Evolutionary conservation across 2,797 vertebrate species (phyloP).

Genomic region (Acanthurus tractus): DNA sequence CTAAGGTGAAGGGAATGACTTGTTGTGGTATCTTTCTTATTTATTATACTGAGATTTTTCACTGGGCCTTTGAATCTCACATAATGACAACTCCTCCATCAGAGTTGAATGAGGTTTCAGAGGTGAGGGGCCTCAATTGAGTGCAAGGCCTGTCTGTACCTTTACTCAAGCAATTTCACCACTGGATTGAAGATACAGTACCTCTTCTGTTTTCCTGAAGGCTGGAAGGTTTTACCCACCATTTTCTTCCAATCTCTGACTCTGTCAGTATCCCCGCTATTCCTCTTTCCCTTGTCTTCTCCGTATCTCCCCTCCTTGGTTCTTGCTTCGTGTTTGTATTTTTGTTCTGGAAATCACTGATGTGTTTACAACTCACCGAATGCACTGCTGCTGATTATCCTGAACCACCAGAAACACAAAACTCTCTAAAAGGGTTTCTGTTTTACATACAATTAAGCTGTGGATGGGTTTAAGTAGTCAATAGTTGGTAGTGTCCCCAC

Average conservation of each 20-base stretch:
- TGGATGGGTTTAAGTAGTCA: constrained; percentile 20
- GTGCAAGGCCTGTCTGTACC: constrained; percentile 54
- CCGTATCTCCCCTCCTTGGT: constrained; percentile 22
- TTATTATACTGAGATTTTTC: constrained; percentile 24
- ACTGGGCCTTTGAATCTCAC: constrained; percentile 50
- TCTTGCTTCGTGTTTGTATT: constrained; percentile 33
- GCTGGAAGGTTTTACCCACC: constrained; percentile 55
- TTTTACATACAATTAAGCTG: constrained; percentile 53
- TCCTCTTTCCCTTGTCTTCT: constrained; percentile 14
- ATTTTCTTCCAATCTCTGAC: constrained; percentile 47
- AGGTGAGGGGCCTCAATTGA: constrained; percentile 51
- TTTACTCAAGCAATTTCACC: constrained; percentile 71
- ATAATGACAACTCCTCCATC: constrained; percentile 63
- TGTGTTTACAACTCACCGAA: constrained; percentile 34
- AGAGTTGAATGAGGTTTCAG: constrained; percentile 39
- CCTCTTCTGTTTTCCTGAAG: constrained; percentile 62
- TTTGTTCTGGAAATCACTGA: constrained; percentile 47
- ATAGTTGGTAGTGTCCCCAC: constrained; percentile 27
- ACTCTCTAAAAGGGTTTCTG: constrained; percentile 57
- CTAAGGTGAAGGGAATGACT: constrained; percentile 15
- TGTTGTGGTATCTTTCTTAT: constrained; percentile 20
- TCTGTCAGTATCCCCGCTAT: constrained; percentile 51
- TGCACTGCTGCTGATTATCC: constrained; percentile 53
- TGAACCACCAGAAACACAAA: constrained; percentile 56
- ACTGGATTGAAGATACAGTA: constrained; percentile 53